Evolutionary conservation across 2,797 vertebrate genomes (phyloP).

Genomic region (Allobates femoralis): DNA sequence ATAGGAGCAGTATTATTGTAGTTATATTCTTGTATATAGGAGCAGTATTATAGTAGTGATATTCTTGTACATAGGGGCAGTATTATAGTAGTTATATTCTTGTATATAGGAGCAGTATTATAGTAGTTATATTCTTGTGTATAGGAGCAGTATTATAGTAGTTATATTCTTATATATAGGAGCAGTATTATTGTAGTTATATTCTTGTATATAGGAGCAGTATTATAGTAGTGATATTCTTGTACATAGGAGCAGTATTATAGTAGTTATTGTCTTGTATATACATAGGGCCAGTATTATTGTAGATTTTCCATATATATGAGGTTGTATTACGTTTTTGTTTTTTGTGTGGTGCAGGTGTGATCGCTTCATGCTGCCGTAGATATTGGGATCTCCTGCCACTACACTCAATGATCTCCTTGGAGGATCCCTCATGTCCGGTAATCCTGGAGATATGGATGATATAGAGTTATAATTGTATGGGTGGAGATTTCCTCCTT

Average conservation of each 20-base stretch:
- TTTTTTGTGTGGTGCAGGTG: not conserved
- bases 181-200: not conserved
- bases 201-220: not conserved
- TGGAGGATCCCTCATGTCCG: not conserved
- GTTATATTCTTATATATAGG: not conserved
- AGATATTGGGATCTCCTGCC: not conserved
- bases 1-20: too few species aligned
- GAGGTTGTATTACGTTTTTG: not conserved
- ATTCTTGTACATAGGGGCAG: not conserved
- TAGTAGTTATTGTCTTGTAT: not conserved
- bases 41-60: not conserved
- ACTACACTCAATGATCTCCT: not conserved
- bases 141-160: not conserved
- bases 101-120: not conserved
- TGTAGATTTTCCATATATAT: not conserved
- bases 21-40: constrained; percentile 1
- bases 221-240: not conserved
- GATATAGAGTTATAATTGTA: not conserved
- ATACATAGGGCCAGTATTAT: constrained; percentile 11
- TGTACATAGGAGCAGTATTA: not conserved
- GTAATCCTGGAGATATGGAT: not conserved
- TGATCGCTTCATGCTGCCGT: not conserved
- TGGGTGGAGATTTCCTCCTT: not conserved
- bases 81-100: constrained; percentile 13
- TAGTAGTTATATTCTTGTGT: not conserved